These are phyloP conservation scores for Cryptotermes secundus DNA, from an alignment of 1,140 invertebrate species.

Conservation along the genomic window DNA sequence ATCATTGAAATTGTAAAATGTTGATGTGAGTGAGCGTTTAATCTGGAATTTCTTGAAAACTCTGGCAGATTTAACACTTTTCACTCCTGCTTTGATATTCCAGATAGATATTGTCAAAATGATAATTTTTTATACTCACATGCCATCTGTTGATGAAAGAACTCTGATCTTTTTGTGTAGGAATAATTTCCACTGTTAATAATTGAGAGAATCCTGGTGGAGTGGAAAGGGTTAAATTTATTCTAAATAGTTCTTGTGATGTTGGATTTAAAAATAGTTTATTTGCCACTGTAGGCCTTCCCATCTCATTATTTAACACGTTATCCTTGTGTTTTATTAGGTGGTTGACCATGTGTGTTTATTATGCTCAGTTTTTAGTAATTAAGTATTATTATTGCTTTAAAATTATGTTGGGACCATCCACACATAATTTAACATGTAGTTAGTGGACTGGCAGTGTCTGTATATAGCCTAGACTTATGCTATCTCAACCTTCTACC, in stretches of 20 bases:
- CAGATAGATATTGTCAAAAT: no score
- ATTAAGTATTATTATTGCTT: background rate
- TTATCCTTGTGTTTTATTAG: background rate
- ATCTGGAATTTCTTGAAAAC: background rate
- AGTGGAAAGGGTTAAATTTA: no score
- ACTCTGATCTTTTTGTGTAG: no score
- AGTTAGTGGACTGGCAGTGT: background rate
- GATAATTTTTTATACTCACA: background rate
- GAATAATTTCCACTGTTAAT: no score
- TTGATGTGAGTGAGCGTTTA: background rate
- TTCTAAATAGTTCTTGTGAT: no score
- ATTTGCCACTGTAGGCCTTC: background rate
- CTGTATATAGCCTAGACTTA: background rate
- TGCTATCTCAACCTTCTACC: background rate
- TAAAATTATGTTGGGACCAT: slow-evolving; percentile 14
- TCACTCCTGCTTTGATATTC: background rate
- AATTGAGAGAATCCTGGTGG: no score
- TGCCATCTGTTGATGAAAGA: background rate
- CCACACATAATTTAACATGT: background rate
- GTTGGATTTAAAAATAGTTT: background rate
- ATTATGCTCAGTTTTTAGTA: background rate
- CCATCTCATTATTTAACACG: background rate
- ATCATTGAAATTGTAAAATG: background rate
- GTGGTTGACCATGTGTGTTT: background rate
- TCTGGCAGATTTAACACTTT: background rate